Percentiles rank a stretch among this genome's conserved stretches.
These are phyloP conservation scores for Ochlodes sylvanus DNA, from an alignment of 2,888 invertebrate species.

Conservation along the genomic window DNA sequence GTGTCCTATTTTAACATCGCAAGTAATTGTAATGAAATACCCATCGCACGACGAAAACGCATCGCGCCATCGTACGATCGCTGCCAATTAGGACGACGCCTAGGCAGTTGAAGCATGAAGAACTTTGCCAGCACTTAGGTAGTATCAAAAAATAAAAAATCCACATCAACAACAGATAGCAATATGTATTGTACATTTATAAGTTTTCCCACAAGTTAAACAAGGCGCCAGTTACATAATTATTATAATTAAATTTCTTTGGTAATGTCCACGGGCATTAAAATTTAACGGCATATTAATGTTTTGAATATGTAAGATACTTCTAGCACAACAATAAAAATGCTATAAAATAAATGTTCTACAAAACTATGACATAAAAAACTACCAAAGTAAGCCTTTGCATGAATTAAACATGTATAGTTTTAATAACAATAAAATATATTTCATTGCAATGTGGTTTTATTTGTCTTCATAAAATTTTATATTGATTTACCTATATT, in stretches of 20 bases:
- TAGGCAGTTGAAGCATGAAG: no score
- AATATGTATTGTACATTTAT: no score
- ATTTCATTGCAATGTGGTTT: not conserved
- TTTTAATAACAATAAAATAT: not conserved
- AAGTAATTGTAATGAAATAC: no score
- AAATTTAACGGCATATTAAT: slow-evolving; percentile 3
- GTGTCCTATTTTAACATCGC: no score
- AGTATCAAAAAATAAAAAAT: no score
- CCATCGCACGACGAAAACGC: no score
- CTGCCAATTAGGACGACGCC: no score
- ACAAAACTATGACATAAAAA: slow-evolving; percentile 15
- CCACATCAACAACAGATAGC: no score
- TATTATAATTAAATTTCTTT: slow-evolving; percentile 1
- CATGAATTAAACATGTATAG: slow-evolving; percentile 11
- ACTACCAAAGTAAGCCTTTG: slow-evolving; percentile 8
- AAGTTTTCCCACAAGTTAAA: no score
- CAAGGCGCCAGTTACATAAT: slow-evolving; percentile 1
- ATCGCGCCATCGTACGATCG: no score
- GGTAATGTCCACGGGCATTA: not conserved
- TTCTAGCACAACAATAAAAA: slow-evolving; percentile 5
- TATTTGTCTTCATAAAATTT: not conserved
- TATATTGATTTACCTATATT: not conserved
- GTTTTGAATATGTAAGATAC: not conserved
- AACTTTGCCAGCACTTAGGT: no score
- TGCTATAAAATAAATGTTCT: slow-evolving; percentile 24